A percentile compares a stretch with the other conserved stretches of the same genome.
Evolutionary conservation across 1,140 invertebrate species (phyloP).

Genomic region (Saccostrea echinata): DNA sequence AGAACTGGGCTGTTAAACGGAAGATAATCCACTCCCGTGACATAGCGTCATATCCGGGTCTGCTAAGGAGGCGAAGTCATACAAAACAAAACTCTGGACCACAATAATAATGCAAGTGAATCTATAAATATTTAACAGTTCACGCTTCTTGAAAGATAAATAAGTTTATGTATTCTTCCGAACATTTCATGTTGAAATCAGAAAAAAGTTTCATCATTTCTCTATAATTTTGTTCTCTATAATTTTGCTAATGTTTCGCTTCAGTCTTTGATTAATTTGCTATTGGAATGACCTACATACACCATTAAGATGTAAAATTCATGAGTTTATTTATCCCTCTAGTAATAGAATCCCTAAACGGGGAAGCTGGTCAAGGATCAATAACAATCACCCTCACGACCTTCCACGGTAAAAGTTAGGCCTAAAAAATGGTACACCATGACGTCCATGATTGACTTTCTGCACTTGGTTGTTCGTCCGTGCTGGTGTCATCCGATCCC

Average conservation of each 20-base stretch:
- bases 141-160: no score
- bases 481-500: background rate
- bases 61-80: background rate
- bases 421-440: background rate
- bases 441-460: background rate
- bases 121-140: no score
- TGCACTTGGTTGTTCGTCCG: constrained; percentile 13
- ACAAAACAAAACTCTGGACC: no score
- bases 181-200: no score
- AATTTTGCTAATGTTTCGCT: no score
- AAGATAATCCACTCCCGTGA: background rate
- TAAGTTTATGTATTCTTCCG: no score
- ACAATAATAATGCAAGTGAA: no score
- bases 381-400: background rate
- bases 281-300: background rate
- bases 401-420: background rate
- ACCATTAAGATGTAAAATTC: background rate
- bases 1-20: background rate
- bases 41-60: background rate
- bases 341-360: background rate
- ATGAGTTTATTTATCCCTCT: background rate
- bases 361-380: background rate
- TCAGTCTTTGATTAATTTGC: no score
- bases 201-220: no score
- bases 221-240: no score